Evolutionary conservation across 2,113 vertebrate species (phyloP).

Genomic region (Danio rerio): DNA sequence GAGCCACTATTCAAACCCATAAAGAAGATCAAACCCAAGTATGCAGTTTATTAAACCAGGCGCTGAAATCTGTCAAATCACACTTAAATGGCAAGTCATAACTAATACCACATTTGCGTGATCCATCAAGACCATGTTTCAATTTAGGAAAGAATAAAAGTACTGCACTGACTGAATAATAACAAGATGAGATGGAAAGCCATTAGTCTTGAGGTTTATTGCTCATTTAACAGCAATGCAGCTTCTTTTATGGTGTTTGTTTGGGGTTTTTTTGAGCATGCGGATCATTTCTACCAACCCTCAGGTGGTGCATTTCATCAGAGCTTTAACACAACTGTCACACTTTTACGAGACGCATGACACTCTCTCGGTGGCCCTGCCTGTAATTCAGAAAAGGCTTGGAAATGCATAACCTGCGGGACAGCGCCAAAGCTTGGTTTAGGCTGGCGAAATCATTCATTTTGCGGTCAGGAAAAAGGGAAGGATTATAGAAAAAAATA

Average conservation of each 20-base stretch:
- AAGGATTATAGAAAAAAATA: not conserved
- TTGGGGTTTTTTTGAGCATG: conserved; percentile 8
- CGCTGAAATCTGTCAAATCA: conserved; percentile 30
- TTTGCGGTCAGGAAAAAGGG: conserved; percentile 24
- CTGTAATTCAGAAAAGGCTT: conserved; percentile 56
- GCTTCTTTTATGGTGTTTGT: not conserved
- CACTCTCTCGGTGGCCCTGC: conserved; percentile 49
- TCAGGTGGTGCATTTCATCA: conserved; percentile 51
- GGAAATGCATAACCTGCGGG: conserved; percentile 60
- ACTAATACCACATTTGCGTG: conserved; percentile 20
- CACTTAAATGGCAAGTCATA: conserved; percentile 22
- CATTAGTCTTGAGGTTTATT: not conserved
- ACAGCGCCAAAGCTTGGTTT: conserved; percentile 48
- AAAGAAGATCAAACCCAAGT: conserved; percentile 29
- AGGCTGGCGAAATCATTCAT: conserved; percentile 42
- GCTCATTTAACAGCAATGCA: not conserved
- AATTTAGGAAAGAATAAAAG: not conserved
- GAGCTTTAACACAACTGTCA: conserved; percentile 51
- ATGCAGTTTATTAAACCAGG: not conserved
- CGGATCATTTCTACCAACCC: conserved; percentile 33
- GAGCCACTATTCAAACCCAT: conserved; percentile 3
- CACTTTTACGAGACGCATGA: conserved; percentile 51
- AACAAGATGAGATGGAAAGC: not conserved
- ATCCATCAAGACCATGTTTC: conserved; percentile 2
- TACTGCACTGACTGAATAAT: not conserved